Conservation (phyloP, 2,113 vertebrate species). For the Raja brachyura region DNA sequence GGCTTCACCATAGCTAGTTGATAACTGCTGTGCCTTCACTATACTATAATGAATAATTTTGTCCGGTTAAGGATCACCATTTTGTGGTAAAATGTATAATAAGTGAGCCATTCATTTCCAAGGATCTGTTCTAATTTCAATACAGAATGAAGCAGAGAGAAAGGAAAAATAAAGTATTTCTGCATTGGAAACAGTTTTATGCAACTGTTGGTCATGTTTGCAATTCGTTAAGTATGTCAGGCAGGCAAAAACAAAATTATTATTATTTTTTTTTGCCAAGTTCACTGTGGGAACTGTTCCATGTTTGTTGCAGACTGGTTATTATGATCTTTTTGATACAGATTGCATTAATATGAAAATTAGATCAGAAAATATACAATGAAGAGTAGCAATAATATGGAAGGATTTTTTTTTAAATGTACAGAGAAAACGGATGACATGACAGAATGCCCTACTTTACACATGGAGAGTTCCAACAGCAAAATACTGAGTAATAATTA, state of each 20-base stretch:
- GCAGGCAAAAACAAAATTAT: too few species aligned
- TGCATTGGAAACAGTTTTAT: background rate
- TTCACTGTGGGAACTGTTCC: background rate
- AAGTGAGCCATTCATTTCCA: background rate
- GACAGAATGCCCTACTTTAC: background rate
- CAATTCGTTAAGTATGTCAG: background rate
- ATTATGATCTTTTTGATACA: background rate
- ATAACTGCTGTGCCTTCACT: too few species aligned
- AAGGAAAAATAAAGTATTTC: background rate
- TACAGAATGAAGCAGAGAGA: background rate
- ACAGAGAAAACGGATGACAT: too few species aligned
- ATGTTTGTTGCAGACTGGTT: background rate
- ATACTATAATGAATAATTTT: background rate
- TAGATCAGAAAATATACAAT: too few species aligned
- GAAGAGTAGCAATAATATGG: too few species aligned
- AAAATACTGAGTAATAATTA: background rate
- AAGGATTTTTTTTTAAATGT: too few species aligned
- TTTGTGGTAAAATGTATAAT: background rate
- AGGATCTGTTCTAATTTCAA: background rate
- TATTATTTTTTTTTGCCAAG: background rate
- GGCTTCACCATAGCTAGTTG: too few species aligned
- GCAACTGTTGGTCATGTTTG: background rate
- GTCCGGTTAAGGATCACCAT: background rate
- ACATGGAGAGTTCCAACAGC: background rate
- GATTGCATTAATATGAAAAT: too few species aligned